Conservation (phyloP, 2,888 invertebrate species). For the Phania funesta region DNA sequence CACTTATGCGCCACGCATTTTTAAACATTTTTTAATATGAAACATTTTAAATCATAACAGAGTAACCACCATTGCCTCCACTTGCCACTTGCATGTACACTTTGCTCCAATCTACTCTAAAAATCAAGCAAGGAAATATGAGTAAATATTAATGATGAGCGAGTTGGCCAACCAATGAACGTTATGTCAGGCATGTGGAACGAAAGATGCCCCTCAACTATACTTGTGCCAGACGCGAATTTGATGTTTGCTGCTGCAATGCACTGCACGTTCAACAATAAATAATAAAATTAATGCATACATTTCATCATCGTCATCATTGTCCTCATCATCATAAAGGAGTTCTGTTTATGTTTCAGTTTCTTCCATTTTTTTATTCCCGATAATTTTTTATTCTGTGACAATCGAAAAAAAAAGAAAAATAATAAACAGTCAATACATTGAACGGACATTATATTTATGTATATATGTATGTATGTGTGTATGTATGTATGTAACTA, state of each 20-base stretch:
- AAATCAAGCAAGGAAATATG: slow-evolving; percentile 54
- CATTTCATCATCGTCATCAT: slow-evolving; percentile 64
- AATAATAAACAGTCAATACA: slow-evolving; percentile 48
- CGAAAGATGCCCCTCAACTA: slow-evolving; percentile 52
- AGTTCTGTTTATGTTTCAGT: slow-evolving; percentile 52
- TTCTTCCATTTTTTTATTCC: slow-evolving; percentile 23
- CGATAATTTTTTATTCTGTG: slow-evolving; percentile 48
- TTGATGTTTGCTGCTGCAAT: slow-evolving; percentile 64
- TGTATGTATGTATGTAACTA: neutral
- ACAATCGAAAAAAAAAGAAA: slow-evolving; percentile 44
- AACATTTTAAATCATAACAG: slow-evolving; percentile 67
- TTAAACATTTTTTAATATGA: slow-evolving; percentile 65
- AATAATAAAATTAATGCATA: slow-evolving; percentile 75
- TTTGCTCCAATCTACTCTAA: slow-evolving; percentile 44
- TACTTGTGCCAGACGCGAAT: slow-evolving; percentile 39
- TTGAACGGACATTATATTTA: slow-evolving; percentile 13
- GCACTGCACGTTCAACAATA: slow-evolving; percentile 76
- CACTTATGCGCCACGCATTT: slow-evolving; percentile 68
- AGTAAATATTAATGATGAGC: slow-evolving; percentile 55
- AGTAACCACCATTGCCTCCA: slow-evolving; percentile 17
- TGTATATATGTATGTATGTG: neutral
- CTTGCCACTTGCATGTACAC: slow-evolving; percentile 14
- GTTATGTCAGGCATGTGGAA: slow-evolving; percentile 65
- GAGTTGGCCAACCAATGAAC: slow-evolving; percentile 38
- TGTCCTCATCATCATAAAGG: slow-evolving; percentile 58